Conservation (phyloP, 2,797 vertebrate genomes). For the Hirundo rustica region DNA sequence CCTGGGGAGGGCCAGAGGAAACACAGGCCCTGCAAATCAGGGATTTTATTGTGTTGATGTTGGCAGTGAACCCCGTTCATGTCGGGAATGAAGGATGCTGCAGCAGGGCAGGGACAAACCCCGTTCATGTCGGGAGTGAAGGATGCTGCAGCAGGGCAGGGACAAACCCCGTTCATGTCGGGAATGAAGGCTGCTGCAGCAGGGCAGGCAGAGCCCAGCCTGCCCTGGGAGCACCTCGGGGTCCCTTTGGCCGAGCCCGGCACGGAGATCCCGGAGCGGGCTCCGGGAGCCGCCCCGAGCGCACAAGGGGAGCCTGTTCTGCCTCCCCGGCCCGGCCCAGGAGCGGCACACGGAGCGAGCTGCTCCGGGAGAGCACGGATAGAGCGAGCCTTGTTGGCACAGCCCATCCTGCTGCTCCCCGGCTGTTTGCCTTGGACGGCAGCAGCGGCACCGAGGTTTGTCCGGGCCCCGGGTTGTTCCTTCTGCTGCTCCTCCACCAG, state of each 20-base stretch:
- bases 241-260: background rate
- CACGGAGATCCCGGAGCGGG: too few species aligned
- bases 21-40: background rate
- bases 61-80: background rate
- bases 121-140: too few species aligned
- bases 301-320: slow-evolving; percentile 35
- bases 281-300: background rate
- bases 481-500: background rate
- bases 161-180: too few species aligned
- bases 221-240: background rate
- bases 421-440: slow-evolving; percentile 7
- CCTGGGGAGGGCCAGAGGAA: background rate
- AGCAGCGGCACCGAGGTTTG: background rate
- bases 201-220: background rate
- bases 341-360: background rate
- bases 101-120: too few species aligned
- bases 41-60: background rate
- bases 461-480: background rate
- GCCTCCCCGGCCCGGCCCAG: accelerated
- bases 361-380: background rate
- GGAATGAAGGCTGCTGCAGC: too few species aligned
- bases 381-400: slow-evolving; percentile 3
- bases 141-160: too few species aligned
- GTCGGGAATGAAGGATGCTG: too few species aligned
- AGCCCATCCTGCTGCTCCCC: background rate